Conservation (phyloP, 2,113 vertebrate species). For the Aspiorhynchus laticeps region DNA sequence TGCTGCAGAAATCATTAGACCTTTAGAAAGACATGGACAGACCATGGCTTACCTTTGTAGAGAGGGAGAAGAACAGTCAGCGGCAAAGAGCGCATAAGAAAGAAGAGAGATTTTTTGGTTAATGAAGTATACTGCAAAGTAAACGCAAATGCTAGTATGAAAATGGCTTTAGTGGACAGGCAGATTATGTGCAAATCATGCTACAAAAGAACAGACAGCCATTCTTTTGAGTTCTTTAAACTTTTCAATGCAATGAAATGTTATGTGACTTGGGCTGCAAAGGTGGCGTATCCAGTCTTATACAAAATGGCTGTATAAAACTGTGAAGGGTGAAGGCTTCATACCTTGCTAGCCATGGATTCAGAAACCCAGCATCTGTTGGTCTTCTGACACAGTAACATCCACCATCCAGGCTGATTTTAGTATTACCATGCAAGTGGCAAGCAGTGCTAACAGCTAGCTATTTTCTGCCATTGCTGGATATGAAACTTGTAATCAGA, state of each 20-base stretch:
- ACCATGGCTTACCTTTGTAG: slow-evolving; percentile 78
- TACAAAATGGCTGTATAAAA: slow-evolving; percentile 54
- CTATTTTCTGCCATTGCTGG: slow-evolving; percentile 16
- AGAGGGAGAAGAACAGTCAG: slow-evolving; percentile 69
- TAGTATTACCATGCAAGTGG: slow-evolving; percentile 55
- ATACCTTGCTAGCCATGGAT: slow-evolving; percentile 49
- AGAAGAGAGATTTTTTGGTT: slow-evolving; percentile 69
- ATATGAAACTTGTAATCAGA: slow-evolving; percentile 12
- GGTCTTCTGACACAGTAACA: slow-evolving; percentile 47
- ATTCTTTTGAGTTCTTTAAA: slow-evolving; percentile 14
- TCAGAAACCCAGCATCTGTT: slow-evolving; percentile 42
- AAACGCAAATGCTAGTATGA: slow-evolving; percentile 32
- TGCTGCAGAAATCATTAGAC: slow-evolving; percentile 42
- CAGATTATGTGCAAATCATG: slow-evolving; percentile 46
- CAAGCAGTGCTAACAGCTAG: slow-evolving; percentile 56
- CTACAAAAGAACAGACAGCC: slow-evolving; percentile 38
- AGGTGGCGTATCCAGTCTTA: slow-evolving; percentile 44
- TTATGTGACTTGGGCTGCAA: slow-evolving; percentile 61
- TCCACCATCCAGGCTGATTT: slow-evolving; percentile 50
- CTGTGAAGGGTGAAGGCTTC: slow-evolving; percentile 43
- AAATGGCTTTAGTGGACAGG: slow-evolving; percentile 2
- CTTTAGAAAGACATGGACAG: slow-evolving; percentile 17
- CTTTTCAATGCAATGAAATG: slow-evolving; percentile 30
- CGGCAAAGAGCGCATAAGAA: slow-evolving; percentile 56
- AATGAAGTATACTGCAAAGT: slow-evolving; percentile 45